Percentiles rank a stretch among this genome's conserved stretches.
These are phyloP conservation scores for Drosophila kanapiae DNA, from an alignment of 1,140 invertebrate species.

Conservation along the genomic window DNA sequence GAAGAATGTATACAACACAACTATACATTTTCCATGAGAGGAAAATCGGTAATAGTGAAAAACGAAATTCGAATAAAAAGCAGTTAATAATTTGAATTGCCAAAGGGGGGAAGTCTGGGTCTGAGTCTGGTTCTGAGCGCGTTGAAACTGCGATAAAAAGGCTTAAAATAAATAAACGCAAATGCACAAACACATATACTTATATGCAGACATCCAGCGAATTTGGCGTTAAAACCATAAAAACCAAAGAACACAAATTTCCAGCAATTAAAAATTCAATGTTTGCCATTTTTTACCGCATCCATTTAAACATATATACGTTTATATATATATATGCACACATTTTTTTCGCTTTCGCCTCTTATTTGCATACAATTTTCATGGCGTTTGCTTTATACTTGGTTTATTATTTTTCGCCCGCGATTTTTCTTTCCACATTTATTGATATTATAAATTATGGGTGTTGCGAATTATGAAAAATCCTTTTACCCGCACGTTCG, in stretches of 20 bases:
- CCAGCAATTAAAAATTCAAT: constrained; percentile 81
- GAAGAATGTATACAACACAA: constrained; percentile 39
- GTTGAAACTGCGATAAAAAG: constrained; percentile 56
- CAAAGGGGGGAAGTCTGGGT: neutral
- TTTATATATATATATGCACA: neutral
- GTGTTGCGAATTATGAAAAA: constrained; percentile 59
- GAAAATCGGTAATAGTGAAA: constrained; percentile 6
- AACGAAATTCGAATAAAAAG: constrained; percentile 57
- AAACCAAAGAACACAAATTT: constrained; percentile 75
- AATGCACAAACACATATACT: constrained; percentile 51
- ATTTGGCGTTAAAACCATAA: constrained; percentile 51
- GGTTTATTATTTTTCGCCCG: constrained; percentile 44
- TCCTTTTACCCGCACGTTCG: constrained; percentile 10
- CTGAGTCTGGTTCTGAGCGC: neutral
- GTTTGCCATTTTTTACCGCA: constrained; percentile 57
- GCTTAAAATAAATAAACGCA: constrained; percentile 62
- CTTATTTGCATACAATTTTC: constrained; percentile 35
- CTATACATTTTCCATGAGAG: constrained; percentile 43
- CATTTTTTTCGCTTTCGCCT: constrained; percentile 18
- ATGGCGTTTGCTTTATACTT: constrained; percentile 49
- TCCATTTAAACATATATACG: constrained; percentile 11
- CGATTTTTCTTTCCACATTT: constrained; percentile 46
- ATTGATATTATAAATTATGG: constrained; percentile 78
- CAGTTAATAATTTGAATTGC: constrained; percentile 69
- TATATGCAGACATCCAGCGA: constrained; percentile 40